These are phyloP conservation scores for Dermatemys mawii DNA, from an alignment of 2,113 vertebrate species.

Conservation along the genomic window DNA sequence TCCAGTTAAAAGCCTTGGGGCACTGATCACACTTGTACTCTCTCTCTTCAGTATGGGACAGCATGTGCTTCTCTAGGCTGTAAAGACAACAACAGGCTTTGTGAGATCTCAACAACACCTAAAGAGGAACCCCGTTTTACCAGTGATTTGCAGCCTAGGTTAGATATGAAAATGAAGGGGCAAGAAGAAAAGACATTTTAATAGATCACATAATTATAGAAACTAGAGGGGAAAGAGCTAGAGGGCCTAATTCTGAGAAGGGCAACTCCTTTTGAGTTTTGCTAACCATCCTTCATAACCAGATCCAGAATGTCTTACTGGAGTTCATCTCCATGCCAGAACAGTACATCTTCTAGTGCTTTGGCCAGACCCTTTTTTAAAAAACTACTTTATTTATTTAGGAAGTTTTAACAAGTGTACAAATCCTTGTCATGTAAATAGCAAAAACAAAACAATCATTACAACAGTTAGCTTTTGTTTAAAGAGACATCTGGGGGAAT, in stretches of 20 bases:
- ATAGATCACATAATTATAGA: background rate
- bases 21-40: constrained; percentile 96
- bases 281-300: background rate
- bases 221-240: background rate
- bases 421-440: background rate
- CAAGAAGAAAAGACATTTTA: background rate
- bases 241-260: background rate
- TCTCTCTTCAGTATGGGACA: constrained; percentile 93
- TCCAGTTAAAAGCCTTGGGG: constrained; percentile 90
- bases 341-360: background rate
- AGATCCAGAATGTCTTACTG: background rate
- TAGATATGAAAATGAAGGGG: background rate
- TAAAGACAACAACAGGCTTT: constrained; percentile 64
- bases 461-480: background rate
- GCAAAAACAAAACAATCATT: background rate
- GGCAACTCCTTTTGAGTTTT: background rate
- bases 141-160: background rate
- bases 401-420: background rate
- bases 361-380: background rate
- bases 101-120: background rate
- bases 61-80: constrained; percentile 95
- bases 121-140: fast-evolving
- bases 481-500: background rate
- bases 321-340: background rate
- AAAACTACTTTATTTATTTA: background rate